These are phyloP conservation scores for Keiferia lycopersicella DNA, from an alignment of 2,888 invertebrate genomes.

Conservation along the genomic window DNA sequence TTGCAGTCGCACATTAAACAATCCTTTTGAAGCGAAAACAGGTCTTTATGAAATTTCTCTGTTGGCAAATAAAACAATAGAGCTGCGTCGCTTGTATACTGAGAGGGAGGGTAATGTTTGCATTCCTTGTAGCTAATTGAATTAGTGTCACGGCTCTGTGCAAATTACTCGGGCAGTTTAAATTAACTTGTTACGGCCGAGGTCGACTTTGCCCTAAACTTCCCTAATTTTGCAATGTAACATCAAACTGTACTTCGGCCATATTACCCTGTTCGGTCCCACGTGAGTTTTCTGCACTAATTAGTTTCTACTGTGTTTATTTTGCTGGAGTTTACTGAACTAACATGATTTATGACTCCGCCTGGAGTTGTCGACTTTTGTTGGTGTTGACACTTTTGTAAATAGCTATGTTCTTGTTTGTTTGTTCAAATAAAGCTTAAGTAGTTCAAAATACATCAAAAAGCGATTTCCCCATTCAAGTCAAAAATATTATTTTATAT, in stretches of 20 bases:
- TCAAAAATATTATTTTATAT: background rate
- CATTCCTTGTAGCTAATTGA: conserved; percentile 73
- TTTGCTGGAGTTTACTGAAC: conserved; percentile 71
- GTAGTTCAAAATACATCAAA: too few species aligned
- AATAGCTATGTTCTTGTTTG: background rate
- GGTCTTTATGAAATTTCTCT: conserved; percentile 13
- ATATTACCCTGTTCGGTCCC: conserved; percentile 76
- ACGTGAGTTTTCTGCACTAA: conserved; percentile 78
- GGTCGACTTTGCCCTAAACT: conserved; percentile 76
- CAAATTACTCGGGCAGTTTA: conserved; percentile 77
- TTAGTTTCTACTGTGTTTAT: conserved; percentile 77
- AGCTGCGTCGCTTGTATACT: conserved; percentile 39
- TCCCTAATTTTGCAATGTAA: conserved; percentile 78
- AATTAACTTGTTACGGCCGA: conserved; percentile 73
- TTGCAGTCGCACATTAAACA: conserved; percentile 4
- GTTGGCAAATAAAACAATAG: conserved; percentile 23
- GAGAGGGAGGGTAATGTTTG: conserved; percentile 53
- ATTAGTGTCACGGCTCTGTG: conserved; percentile 75
- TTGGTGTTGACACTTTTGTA: conserved; percentile 8
- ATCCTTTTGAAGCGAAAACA: conserved; percentile 10
- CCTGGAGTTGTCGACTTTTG: conserved; percentile 41
- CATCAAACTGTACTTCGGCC: conserved; percentile 78
- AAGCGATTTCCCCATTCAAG: too few species aligned
- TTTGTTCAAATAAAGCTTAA: too few species aligned
- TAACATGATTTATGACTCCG: conserved; percentile 69